These are phyloP conservation scores for Epirrhoe alternata DNA, from an alignment of 2,888 invertebrate species.

Conservation along the genomic window DNA sequence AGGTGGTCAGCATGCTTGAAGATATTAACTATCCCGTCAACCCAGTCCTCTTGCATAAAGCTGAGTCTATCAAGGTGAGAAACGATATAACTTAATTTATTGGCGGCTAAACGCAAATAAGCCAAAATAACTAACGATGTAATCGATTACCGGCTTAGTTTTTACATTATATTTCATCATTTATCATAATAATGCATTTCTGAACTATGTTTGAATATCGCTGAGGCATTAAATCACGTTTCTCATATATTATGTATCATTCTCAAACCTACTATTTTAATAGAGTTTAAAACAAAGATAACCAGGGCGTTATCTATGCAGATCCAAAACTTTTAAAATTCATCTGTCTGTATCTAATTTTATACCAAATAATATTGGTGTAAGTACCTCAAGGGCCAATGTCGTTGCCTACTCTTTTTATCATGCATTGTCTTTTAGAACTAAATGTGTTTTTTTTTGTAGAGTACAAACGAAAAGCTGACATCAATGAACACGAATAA, in stretches of 20 bases:
- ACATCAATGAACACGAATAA: constrained; percentile 73
- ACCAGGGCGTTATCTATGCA: too few species aligned
- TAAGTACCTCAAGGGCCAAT: constrained; percentile 5
- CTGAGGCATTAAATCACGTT: background rate
- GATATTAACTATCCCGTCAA: constrained; percentile 84
- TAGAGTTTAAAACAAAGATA: too few species aligned
- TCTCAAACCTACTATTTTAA: too few species aligned
- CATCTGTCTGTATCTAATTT: background rate
- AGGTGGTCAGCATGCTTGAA: constrained; percentile 89
- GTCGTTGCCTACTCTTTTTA: background rate
- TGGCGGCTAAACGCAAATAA: too few species aligned
- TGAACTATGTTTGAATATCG: background rate
- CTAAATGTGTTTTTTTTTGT: constrained; percentile 39
- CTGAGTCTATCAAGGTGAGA: constrained; percentile 75
- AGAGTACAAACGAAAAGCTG: constrained; percentile 77
- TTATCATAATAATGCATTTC: too few species aligned
- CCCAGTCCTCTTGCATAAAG: constrained; percentile 76
- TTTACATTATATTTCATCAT: too few species aligned
- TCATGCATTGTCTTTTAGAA: background rate
- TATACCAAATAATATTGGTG: background rate
- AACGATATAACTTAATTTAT: too few species aligned
- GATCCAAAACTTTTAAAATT: too few species aligned
- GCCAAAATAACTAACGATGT: too few species aligned
- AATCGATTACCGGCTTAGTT: too few species aligned
- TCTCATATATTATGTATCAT: too few species aligned